Conservation (phyloP, 2,113 vertebrate species). For the Montifringilla adamsi region DNA sequence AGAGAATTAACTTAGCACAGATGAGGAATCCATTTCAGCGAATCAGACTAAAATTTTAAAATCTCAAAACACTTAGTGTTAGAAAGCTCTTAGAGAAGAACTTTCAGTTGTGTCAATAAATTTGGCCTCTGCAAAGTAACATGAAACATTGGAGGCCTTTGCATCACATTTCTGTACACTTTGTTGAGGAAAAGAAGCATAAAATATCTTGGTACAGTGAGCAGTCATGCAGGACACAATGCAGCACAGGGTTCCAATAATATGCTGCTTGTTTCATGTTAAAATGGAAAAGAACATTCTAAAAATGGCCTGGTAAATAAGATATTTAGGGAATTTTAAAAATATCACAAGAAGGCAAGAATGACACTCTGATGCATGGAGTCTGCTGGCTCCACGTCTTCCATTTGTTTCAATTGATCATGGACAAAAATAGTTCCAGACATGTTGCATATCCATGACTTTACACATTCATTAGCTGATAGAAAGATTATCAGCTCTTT, state of each 20-base stretch:
- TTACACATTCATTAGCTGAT: neutral
- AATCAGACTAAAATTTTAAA: neutral
- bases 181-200: neutral
- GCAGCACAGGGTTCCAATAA: neutral
- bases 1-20: neutral
- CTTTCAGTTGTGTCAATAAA: neutral
- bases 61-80: rapidly evolving
- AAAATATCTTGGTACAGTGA: neutral
- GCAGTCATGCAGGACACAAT: neutral
- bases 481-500: neutral
- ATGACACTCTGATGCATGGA: neutral
- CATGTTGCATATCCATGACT: neutral
- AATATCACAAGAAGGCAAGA: neutral
- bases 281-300: slow-evolving; percentile 16
- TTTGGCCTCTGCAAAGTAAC: neutral
- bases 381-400: neutral
- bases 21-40: neutral
- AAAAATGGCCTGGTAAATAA: neutral
- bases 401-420: neutral
- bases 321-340: neutral
- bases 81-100: neutral
- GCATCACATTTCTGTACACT: neutral
- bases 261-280: neutral
- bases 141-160: neutral
- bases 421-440: neutral